Evolutionary conservation across 2,888 invertebrate species (phyloP), one percentile per base, ranked within the genome.

Genomic region (Cephalotes varians): DNA sequence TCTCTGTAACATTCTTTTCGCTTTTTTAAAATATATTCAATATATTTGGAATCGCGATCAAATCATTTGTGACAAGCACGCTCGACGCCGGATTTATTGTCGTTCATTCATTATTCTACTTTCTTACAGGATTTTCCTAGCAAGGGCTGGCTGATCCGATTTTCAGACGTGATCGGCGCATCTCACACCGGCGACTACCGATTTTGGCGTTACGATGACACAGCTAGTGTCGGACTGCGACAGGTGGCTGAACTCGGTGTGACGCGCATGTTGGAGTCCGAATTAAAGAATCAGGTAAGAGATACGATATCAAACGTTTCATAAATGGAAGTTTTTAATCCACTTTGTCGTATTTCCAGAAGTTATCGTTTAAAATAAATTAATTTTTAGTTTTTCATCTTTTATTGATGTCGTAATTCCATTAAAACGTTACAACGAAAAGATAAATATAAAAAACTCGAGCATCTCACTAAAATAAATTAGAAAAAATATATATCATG

Each of bases 121-220:
- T 83, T 9, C n/a, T 31, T 74, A 2, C 73, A 94, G 94, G 98
- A 99, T 95, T 99, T 98, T 95, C 99, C 99, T 0, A 96, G 96
- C 92, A 97, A 98, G 56, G 95, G 97, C 86, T 98, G 98, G 97
- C 95, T 98, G 85, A 98, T 99, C 0, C 99, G 99, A 95, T 99
- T 99, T 95, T 99, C 99, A 0, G 99, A 99, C 94, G 96, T 99
- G 18, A 98, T 99, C 91, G 99, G 99, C 1, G 99, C 98, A 37
- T 98, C 99, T 0, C 99, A 99, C 93, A 97, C 97, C 40, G 96
- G 96, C 60, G 98, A 98, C 94, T 98, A 97, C 91, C 96, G 97
- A 64, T 99, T 99, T 93, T 99, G 99, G 99, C 97, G 97, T 51
- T 98, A 98, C 93, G 98, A 98, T 3, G 97, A 97, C 86, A 96